These are phyloP conservation scores for Heteronetta atricapilla DNA, from an alignment of 2,113 vertebrate species.

Conservation along the genomic window DNA sequence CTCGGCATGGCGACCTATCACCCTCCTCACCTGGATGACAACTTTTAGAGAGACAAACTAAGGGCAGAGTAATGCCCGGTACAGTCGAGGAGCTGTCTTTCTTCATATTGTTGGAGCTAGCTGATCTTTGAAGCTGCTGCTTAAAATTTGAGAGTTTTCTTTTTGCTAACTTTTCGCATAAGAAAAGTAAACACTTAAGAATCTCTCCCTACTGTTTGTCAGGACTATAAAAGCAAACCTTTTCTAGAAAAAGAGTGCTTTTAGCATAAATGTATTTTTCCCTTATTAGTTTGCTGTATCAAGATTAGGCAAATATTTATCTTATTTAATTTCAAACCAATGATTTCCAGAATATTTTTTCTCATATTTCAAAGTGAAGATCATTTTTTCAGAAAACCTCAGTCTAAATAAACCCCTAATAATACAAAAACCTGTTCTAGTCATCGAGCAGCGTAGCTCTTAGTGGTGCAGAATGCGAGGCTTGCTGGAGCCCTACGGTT, in stretches of 20 bases:
- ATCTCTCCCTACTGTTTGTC: background rate
- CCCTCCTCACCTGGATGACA: background rate
- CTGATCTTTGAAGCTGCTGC: background rate
- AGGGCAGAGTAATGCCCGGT: background rate
- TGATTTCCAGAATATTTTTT: background rate
- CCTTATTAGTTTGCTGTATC: background rate
- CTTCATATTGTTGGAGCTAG: background rate
- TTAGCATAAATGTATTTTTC: background rate
- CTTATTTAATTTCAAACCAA: background rate
- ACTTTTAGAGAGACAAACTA: background rate
- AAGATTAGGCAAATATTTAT: background rate
- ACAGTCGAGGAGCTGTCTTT: background rate
- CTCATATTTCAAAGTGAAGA: background rate
- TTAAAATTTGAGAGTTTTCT: background rate
- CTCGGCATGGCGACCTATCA: fast-evolving
- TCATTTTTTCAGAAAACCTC: background rate
- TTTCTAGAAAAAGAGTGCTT: background rate
- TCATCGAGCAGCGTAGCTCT: background rate
- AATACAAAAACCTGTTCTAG: background rate
- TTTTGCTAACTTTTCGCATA: background rate
- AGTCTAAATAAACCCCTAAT: background rate
- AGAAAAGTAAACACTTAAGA: background rate
- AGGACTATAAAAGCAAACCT: background rate
- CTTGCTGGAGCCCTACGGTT: background rate
- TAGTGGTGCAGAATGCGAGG: background rate